phyloP scores from a whole-genome alignment of 2,888 invertebrate species.

The Xestia xanthographa region DNA sequence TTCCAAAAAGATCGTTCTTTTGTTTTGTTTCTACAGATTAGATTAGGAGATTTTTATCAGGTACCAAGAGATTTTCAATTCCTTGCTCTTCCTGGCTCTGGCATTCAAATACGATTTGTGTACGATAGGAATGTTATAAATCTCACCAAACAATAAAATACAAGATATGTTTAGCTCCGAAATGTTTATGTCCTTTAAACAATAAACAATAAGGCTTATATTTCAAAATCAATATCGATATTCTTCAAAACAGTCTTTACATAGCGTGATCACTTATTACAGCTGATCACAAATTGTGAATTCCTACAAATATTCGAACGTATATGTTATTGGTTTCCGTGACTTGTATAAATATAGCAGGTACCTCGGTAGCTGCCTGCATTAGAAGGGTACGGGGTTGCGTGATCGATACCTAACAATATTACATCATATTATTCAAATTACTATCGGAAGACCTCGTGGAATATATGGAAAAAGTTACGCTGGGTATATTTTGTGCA shows the following conservation, averaged over 20 bases:
- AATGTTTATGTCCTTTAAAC: neutral
- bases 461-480: conserved; percentile 36
- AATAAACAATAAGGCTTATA: neutral
- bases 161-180: neutral
- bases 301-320: conserved; percentile 44
- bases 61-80: neutral
- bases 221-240: neutral
- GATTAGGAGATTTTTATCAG: neutral
- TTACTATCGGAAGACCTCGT: conserved; percentile 49
- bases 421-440: conserved; percentile 66
- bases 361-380: conserved; percentile 17
- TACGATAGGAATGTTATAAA: neutral
- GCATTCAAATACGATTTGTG: neutral
- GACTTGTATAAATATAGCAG: conserved; percentile 43
- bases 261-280: conserved; percentile 47
- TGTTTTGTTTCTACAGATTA: neutral
- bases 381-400: conserved; percentile 42
- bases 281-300: conserved; percentile 38
- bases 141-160: neutral
- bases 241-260: conserved; percentile 8
- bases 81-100: no score
- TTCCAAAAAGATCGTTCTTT: neutral
- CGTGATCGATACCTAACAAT: conserved; percentile 56
- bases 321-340: conserved; percentile 61
- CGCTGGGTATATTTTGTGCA: conserved; percentile 18